phyloP scores from a whole-genome alignment of 2,888 invertebrate species.

The Conistra vaccinii region DNA sequence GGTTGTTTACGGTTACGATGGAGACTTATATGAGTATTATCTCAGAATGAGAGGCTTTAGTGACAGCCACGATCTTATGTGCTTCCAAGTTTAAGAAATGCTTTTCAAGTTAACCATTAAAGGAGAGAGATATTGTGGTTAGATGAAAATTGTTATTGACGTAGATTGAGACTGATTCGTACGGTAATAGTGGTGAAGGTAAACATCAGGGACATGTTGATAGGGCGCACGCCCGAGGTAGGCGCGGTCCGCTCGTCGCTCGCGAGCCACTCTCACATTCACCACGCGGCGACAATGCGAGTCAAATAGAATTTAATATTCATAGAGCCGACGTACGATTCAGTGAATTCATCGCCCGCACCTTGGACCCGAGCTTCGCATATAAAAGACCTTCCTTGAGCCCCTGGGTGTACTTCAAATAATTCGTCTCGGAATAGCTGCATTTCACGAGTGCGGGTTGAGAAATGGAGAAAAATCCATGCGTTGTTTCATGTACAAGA shows the following conservation, averaged over 20 bases:
- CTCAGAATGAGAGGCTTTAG: conserved; percentile 77
- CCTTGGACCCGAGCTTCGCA: conserved; percentile 87
- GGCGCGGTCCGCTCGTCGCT: conserved; percentile 63
- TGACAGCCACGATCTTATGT: conserved; percentile 73
- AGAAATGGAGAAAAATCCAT: conserved; percentile 79
- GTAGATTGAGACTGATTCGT: conserved; percentile 20
- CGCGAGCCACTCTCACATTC: conserved; percentile 80
- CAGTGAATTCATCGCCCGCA: conserved; percentile 89
- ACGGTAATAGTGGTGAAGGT: conserved; percentile 31
- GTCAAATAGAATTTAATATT: conserved; percentile 90
- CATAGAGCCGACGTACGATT: conserved; percentile 89
- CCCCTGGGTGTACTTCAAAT: conserved; percentile 87
- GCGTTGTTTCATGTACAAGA: conserved; percentile 82
- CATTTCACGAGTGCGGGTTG: conserved; percentile 83
- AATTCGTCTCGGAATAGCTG: conserved; percentile 87
- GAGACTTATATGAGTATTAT: conserved; percentile 80
- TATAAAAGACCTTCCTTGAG: conserved; percentile 87
- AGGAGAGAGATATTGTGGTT: background rate
- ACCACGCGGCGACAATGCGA: conserved; percentile 86
- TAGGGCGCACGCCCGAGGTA: conserved; percentile 49
- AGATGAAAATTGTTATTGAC: conserved; percentile 6
- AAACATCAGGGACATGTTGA: conserved; percentile 66
- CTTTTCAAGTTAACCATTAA: conserved; percentile 22
- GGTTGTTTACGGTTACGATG: conserved; percentile 85
- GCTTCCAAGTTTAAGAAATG: conserved; percentile 58